These are phyloP conservation scores for Patella depressa DNA, from an alignment of 2,888 invertebrate species.

Conservation along the genomic window DNA sequence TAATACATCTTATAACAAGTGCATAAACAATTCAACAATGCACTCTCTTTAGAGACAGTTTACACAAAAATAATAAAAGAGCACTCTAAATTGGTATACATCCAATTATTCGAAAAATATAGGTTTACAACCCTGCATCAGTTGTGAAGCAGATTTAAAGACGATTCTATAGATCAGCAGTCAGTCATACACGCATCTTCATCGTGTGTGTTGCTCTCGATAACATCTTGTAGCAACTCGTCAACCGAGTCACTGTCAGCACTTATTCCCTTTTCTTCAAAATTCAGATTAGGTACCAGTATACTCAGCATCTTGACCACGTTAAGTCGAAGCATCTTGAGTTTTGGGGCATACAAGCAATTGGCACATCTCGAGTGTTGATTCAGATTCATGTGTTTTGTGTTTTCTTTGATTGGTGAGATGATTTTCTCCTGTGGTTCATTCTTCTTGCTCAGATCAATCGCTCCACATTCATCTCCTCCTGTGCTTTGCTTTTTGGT, in stretches of 20 bases:
- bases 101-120: not conserved
- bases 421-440: slow-evolving; percentile 17
- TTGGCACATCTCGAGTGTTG: slow-evolving; percentile 43
- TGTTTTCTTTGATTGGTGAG: not conserved
- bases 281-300: slow-evolving; percentile 68
- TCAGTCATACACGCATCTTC: slow-evolving; percentile 40
- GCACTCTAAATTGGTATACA: slow-evolving; percentile 6
- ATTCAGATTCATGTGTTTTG: not conserved
- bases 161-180: too few species aligned
- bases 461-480: slow-evolving; percentile 51
- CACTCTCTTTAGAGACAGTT: slow-evolving; percentile 27
- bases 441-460: slow-evolving; percentile 59
- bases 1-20: not conserved
- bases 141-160: not conserved
- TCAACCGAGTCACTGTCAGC: slow-evolving; percentile 69
- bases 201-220: slow-evolving; percentile 66
- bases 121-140: not conserved
- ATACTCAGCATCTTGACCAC: slow-evolving; percentile 69
- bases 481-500: slow-evolving; percentile 34
- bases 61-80: slow-evolving; percentile 16
- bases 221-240: slow-evolving; percentile 68
- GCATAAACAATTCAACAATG: slow-evolving; percentile 23
- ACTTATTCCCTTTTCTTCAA: slow-evolving; percentile 68
- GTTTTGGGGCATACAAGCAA: slow-evolving; percentile 63
- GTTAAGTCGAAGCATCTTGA: slow-evolving; percentile 64